These are phyloP conservation scores for Hepsetus odoe DNA, from an alignment of 2,113 vertebrate species.

Conservation along the genomic window DNA sequence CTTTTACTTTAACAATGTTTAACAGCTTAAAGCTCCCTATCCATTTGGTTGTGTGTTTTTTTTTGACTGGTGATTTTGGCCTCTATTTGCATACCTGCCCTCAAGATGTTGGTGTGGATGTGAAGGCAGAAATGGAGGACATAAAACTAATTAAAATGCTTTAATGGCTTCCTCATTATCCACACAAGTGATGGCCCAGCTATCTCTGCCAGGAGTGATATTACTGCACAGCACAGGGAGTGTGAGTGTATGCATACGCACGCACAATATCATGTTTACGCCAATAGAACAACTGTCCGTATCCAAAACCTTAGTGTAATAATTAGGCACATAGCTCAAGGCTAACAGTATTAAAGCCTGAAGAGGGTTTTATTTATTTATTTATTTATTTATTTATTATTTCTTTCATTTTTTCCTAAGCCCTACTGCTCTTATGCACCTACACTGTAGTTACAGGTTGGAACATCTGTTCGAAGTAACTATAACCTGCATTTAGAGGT, in stretches of 20 bases:
- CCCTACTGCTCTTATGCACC: neutral
- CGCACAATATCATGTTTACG: neutral
- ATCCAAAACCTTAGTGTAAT: slow-evolving; percentile 32
- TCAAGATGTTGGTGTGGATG: slow-evolving; percentile 25
- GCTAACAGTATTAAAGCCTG: neutral
- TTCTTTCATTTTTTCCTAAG: neutral
- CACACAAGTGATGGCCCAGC: slow-evolving; percentile 40
- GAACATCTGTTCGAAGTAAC: neutral
- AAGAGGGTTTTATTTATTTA: neutral
- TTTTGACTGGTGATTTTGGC: slow-evolving; percentile 14
- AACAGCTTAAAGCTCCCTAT: neutral
- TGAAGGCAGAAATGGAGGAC: slow-evolving; percentile 27
- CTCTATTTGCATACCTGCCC: slow-evolving; percentile 51
- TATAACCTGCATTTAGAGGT: neutral
- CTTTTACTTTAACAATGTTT: slow-evolving; percentile 1
- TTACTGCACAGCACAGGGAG: slow-evolving; percentile 10
- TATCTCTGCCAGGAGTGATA: slow-evolving; percentile 40
- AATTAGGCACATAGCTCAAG: slow-evolving; percentile 21
- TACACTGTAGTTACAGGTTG: neutral
- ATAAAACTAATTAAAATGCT: slow-evolving; percentile 51
- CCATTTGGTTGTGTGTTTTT: no score
- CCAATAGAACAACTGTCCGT: slow-evolving; percentile 16
- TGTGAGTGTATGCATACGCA: neutral
- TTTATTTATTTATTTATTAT: no score
- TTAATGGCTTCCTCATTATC: slow-evolving; percentile 54